Conservation (phyloP, 2,797 vertebrate genomes). For the Onychomys arenicola region DNA sequence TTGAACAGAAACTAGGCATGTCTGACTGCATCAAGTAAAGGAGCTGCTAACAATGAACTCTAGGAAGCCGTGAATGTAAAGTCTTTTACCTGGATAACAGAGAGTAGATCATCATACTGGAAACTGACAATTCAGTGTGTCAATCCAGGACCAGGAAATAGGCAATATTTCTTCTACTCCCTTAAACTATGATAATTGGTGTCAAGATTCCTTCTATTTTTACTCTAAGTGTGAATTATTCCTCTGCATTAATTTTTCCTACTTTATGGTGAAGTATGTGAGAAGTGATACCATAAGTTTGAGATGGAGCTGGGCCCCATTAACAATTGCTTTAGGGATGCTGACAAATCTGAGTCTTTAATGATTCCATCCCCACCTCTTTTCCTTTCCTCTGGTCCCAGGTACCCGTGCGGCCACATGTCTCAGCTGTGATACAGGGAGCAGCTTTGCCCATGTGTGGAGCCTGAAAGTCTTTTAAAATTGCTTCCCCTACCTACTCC, state of each 20-base stretch:
- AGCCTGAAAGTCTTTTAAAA: background rate
- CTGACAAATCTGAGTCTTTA: background rate
- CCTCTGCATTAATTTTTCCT: background rate
- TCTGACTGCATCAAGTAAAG: background rate
- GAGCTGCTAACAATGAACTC: background rate
- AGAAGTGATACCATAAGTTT: slow-evolving; percentile 4
- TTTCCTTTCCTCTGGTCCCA: background rate
- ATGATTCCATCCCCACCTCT: background rate
- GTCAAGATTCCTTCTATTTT: slow-evolving; percentile 3
- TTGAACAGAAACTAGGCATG: background rate
- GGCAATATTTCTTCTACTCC: background rate
- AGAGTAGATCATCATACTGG: background rate
- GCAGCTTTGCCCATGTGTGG: background rate
- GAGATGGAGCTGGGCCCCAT: background rate
- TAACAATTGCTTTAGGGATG: background rate
- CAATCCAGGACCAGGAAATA: background rate
- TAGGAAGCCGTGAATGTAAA: background rate
- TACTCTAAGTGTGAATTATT: background rate
- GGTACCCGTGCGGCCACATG: background rate
- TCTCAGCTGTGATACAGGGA: background rate
- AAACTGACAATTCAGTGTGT: background rate
- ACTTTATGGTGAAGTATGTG: background rate
- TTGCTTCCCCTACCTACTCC: background rate
- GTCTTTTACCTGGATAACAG: background rate
- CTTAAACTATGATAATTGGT: slow-evolving; percentile 21